These are phyloP conservation scores for Rhagoletis zephyria DNA, from an alignment of 1,140 invertebrate species.

Conservation along the genomic window DNA sequence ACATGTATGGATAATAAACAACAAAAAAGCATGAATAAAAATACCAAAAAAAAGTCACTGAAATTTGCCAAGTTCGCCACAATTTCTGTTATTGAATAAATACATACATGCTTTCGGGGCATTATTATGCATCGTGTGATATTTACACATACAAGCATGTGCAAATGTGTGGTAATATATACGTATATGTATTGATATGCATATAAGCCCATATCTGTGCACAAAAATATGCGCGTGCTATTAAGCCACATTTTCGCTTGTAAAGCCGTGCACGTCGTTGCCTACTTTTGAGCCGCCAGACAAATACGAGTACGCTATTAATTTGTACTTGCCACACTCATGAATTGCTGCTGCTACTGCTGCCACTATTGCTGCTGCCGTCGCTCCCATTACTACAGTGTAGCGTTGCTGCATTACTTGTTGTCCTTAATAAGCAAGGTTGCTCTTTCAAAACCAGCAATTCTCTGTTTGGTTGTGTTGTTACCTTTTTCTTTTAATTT, in stretches of 20 bases:
- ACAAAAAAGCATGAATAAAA: background rate
- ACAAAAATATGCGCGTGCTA: background rate
- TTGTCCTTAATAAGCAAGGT: background rate
- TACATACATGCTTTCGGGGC: background rate
- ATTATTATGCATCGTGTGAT: background rate
- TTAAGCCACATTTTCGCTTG: background rate
- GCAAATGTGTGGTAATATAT: background rate
- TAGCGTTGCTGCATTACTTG: background rate
- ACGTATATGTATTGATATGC: background rate
- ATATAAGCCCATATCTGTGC: background rate
- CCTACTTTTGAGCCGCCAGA: conserved; percentile 1
- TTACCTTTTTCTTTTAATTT: background rate
- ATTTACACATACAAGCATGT: no score
- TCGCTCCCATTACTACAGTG: no score
- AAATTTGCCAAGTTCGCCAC: conserved; percentile 14
- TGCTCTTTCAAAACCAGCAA: no score
- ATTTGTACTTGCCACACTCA: conserved; percentile 7
- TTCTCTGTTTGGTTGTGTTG: background rate
- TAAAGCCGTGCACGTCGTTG: background rate
- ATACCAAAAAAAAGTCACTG: background rate
- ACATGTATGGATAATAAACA: background rate
- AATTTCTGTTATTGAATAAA: conserved; percentile 32
- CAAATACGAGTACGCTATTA: conserved; percentile 22
- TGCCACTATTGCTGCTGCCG: background rate
- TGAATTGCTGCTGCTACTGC: background rate